These are phyloP conservation scores for Volucella bombylans DNA, from an alignment of 2,888 invertebrate species.

Conservation along the genomic window DNA sequence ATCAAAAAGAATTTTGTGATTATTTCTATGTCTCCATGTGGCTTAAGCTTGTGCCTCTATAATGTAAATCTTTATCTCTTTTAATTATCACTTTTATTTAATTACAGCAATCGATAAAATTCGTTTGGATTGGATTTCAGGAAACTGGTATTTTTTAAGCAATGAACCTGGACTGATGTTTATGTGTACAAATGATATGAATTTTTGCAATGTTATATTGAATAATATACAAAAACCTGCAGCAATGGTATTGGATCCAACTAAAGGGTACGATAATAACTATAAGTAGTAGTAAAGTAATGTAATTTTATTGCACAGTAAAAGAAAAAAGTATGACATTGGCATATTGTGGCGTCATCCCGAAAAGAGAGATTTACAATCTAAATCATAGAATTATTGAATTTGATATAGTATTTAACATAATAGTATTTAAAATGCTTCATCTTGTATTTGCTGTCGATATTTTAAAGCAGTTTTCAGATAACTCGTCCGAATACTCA, in stretches of 20 bases:
- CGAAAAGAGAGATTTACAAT: too few species aligned
- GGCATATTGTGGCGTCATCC: too few species aligned
- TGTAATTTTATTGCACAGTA: too few species aligned
- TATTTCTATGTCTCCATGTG: conserved; percentile 60
- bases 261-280: conserved; percentile 84
- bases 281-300: not conserved
- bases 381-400: too few species aligned
- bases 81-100: not conserved
- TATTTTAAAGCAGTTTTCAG: too few species aligned
- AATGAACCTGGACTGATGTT: conserved; percentile 87
- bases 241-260: conserved; percentile 91
- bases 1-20: not conserved
- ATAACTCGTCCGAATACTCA: too few species aligned
- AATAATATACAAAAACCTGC: conserved; percentile 87
- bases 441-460: too few species aligned
- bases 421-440: too few species aligned
- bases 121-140: conserved; percentile 92
- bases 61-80: conserved; percentile 1
- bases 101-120: conserved; percentile 88
- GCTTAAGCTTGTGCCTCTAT: conserved; percentile 42
- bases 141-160: conserved; percentile 93
- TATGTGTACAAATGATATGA: conserved; percentile 86
- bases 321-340: too few species aligned
- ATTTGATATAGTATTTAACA: too few species aligned
- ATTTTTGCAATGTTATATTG: conserved; percentile 87